phyloP scores from a whole-genome alignment of 2,888 invertebrate genomes.

The Stenurella melanura region DNA sequence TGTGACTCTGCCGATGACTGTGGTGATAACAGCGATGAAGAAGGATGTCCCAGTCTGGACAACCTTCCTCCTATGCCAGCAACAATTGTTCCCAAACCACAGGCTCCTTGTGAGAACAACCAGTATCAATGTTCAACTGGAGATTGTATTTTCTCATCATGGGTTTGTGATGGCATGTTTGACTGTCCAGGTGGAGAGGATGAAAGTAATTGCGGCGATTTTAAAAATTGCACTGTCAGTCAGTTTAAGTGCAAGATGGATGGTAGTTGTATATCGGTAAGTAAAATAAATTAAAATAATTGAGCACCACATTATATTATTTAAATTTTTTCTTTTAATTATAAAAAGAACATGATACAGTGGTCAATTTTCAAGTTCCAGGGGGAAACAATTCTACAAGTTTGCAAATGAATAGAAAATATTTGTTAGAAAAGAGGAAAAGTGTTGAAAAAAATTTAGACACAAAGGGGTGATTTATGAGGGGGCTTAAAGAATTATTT shows the following conservation, averaged over 20 bases:
- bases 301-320: too few species aligned
- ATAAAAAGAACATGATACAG: too few species aligned
- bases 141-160: slow-evolving; percentile 77
- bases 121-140: slow-evolving; percentile 77
- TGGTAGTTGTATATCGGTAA: slow-evolving; percentile 77
- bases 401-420: too few species aligned
- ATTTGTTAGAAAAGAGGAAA: too few species aligned
- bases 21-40: slow-evolving; percentile 84
- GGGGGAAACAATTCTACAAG: too few species aligned
- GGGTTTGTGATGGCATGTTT: slow-evolving; percentile 78
- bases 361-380: too few species aligned
- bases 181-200: slow-evolving; percentile 80
- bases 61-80: slow-evolving; percentile 28
- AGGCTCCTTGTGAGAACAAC: slow-evolving; percentile 74
- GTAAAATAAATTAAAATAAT: slow-evolving; percentile 36
- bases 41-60: slow-evolving; percentile 70
- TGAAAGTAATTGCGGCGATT: slow-evolving; percentile 73
- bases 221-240: slow-evolving; percentile 68
- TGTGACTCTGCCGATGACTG: slow-evolving; percentile 87
- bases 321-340: too few species aligned
- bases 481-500: too few species aligned
- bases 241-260: slow-evolving; percentile 79
- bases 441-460: too few species aligned
- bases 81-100: slow-evolving; percentile 35
- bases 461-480: too few species aligned